Evolutionary conservation across 2,888 invertebrate genomes (phyloP).

Genomic region (Anodontia alba): DNA sequence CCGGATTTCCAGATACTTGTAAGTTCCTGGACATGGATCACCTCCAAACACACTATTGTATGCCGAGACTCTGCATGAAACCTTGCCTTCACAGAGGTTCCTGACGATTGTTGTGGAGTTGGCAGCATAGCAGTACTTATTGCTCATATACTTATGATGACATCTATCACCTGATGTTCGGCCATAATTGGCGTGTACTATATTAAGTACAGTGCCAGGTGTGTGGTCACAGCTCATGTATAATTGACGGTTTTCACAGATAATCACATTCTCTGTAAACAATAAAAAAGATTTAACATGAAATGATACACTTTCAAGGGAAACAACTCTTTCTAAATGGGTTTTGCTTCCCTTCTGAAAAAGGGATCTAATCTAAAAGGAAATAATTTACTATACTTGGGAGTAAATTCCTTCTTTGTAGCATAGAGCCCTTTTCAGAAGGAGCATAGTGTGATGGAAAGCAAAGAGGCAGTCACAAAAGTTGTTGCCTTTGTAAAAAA

Average conservation of each 20-base stretch:
- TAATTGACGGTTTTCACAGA: constrained; percentile 21
- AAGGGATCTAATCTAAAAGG: too few relatives aligned
- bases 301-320: too few relatives aligned
- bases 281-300: too few relatives aligned
- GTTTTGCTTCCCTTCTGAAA: too few relatives aligned
- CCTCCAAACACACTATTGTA: constrained; percentile 28
- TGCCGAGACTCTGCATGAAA: constrained; percentile 10
- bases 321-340: too few relatives aligned
- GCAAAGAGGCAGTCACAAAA: too few relatives aligned
- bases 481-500: background rate
- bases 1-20: constrained; percentile 33
- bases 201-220: background rate
- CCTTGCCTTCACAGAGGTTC: background rate
- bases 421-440: too few relatives aligned
- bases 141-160: constrained; percentile 17
- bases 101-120: constrained; percentile 10
- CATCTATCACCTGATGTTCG: constrained; percentile 15
- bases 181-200: constrained; percentile 25
- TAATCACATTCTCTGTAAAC: background rate
- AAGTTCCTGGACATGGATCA: constrained; percentile 32
- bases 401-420: too few relatives aligned
- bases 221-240: constrained; percentile 11
- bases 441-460: too few relatives aligned
- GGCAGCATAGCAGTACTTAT: constrained; percentile 20
- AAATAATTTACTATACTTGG: too few relatives aligned